These are phyloP conservation scores for Cheilosia scutellata DNA, from an alignment of 2,888 invertebrate species.

Conservation along the genomic window DNA sequence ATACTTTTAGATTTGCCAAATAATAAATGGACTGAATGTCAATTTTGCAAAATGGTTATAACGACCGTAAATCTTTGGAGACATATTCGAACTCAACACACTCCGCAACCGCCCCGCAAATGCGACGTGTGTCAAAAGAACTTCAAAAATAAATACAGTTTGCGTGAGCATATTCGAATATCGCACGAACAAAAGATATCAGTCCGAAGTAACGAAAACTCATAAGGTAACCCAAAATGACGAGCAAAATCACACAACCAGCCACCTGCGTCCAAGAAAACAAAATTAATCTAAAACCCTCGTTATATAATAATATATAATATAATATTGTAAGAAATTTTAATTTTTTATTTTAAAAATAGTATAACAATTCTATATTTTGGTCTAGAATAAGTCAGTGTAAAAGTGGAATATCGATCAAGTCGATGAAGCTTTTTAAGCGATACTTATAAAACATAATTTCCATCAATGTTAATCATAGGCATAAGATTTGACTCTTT, in stretches of 20 bases:
- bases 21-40: conserved; percentile 85
- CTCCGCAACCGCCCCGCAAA: conserved; percentile 84
- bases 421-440: conserved; percentile 46
- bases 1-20: conserved; percentile 84
- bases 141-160: conserved; percentile 84
- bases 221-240: conserved; percentile 57
- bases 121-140: conserved; percentile 84
- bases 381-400: conserved; percentile 41
- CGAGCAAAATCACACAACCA: conserved; percentile 53
- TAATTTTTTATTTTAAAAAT: conserved; percentile 57
- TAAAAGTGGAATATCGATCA: conserved; percentile 13
- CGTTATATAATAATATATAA: conserved; percentile 59
- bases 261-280: conserved; percentile 75
- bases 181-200: conserved; percentile 83
- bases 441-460: conserved; percentile 20
- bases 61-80: conserved; percentile 85
- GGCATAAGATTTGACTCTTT: conserved; percentile 12
- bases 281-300: conserved; percentile 35
- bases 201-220: conserved; percentile 50
- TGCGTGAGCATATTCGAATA: conserved; percentile 84
- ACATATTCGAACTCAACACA: conserved; percentile 85
- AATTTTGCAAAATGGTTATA: conserved; percentile 85
- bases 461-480: conserved; percentile 18
- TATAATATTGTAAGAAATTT: neutral
- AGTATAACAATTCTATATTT: conserved; percentile 22